Base-by-base conservation (phyloP, 2,888 invertebrate species). In the Dermolepida albohirtum region DNA sequence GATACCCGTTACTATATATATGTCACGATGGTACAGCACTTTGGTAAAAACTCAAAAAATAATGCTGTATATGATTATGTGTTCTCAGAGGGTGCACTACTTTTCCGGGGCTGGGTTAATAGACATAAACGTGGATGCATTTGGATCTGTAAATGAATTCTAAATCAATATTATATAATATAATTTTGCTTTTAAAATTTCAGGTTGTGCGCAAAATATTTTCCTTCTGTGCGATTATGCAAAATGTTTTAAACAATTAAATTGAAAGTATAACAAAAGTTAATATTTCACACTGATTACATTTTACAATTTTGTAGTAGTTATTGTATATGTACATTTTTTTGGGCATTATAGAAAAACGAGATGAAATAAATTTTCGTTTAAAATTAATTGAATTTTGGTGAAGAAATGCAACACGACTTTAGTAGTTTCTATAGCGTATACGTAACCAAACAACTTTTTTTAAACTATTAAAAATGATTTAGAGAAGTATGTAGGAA, bases 51-150 rank as follows among this genome's bases (percentile, higher is more conserved):
- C 29, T 12, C 68, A 65, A 57, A 65, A 62, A 12, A 29, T 59
- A 14, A 14, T 66, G 8, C 44, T 65, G 22, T 29, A 51, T 8
- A 27, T 68, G 29, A 68, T 68, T 51, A 62, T 62, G 14, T n/a
- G 7, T 39, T 40, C 57, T 12, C 68, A 68, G 55, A 59, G 17
- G 11, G 41, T 40, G 14, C 41, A 29, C 2, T 41, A 68, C 10
- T 57, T 68, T 22, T 51, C 55, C 5, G 65, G 43, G 6, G 65
- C 50, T 1, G 68, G 68, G 7, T 52, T 68, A 43, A 41, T 59
- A 17, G 47, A 52, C n/a, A 59, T 68, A 22, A 62, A 68, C 16
- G 17, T 65, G 5, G 14, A 65, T 5, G 59, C 65, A 6, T 68
- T 68, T 51, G 65, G 34, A 51, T 62, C 65, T 17, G 68, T 68